A percentile compares a stretch with the other conserved stretches of the same genome.
These are phyloP conservation scores for Cynoglossus semilaevis DNA, from an alignment of 2,113 vertebrate species.

Conservation along the genomic window DNA sequence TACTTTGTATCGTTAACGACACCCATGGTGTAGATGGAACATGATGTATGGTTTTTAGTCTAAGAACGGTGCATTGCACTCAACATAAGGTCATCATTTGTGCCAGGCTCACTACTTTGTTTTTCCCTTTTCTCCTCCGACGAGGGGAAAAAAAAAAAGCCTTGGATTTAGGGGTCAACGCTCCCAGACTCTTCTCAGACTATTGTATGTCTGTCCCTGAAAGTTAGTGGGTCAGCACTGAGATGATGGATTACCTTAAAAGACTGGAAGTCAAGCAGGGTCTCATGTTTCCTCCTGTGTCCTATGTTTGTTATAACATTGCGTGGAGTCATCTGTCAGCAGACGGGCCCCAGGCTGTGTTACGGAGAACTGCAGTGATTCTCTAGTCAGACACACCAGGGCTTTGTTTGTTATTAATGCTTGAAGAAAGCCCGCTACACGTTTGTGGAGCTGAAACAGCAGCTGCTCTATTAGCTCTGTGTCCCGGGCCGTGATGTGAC, in stretches of 20 bases:
- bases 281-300: slow-evolving; percentile 51
- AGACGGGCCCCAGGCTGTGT: slow-evolving; percentile 16
- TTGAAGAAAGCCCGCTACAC: slow-evolving; percentile 1
- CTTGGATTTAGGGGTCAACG: slow-evolving; percentile 8
- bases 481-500: neutral
- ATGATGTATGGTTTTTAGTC: slow-evolving; percentile 66
- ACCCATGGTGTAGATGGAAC: slow-evolving; percentile 7
- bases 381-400: slow-evolving; percentile 27
- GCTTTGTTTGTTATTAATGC: slow-evolving; percentile 31
- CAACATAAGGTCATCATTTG: slow-evolving; percentile 61
- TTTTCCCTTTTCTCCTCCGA: slow-evolving; percentile 62
- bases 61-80: slow-evolving; percentile 65
- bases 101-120: slow-evolving; percentile 61
- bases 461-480: neutral
- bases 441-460: slow-evolving; percentile 11
- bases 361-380: slow-evolving; percentile 4
- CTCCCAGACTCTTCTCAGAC: slow-evolving; percentile 18
- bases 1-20: no score
- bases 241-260: slow-evolving; percentile 58
- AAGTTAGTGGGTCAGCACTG: slow-evolving; percentile 51
- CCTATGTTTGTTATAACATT: slow-evolving; percentile 60
- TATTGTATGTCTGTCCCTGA: slow-evolving; percentile 33
- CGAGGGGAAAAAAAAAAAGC: slow-evolving; percentile 53
- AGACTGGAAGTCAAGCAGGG: slow-evolving; percentile 42
- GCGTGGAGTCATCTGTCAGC: slow-evolving; percentile 54